A percentile compares a stretch with the other conserved stretches of the same genome.
Conservation (phyloP, 2,888 invertebrate genomes). For the Hyposoter dolosus region DNA sequence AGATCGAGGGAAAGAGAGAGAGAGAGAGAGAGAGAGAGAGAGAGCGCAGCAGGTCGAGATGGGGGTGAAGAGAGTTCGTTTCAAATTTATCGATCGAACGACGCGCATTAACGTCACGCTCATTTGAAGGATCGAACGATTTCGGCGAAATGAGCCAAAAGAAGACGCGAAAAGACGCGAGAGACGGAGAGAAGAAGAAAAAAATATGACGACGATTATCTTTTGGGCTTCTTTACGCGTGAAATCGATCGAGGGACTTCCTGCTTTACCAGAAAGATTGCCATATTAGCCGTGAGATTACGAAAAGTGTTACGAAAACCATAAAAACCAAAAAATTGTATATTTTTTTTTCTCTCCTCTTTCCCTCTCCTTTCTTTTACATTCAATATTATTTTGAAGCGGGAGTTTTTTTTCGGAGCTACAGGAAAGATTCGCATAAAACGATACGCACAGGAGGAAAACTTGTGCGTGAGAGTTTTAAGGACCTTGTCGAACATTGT, state of each 20-base stretch:
- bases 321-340: constrained; percentile 8
- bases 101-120: constrained; percentile 65
- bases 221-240: constrained; percentile 55
- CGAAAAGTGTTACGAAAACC: constrained; percentile 3
- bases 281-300: constrained; percentile 22
- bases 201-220: constrained; percentile 42
- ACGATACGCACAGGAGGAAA: background rate
- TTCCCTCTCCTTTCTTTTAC: background rate
- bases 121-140: constrained; percentile 64
- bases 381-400: background rate
- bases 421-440: background rate
- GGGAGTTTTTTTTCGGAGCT: background rate
- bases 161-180: background rate
- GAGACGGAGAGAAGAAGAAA: constrained; percentile 13
- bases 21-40: background rate
- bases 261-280: constrained; percentile 49
- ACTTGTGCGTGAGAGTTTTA: constrained; percentile 33
- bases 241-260: constrained; percentile 61
- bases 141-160: constrained; percentile 56
- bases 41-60: background rate
- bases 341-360: background rate
- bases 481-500: constrained; percentile 63
- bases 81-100: constrained; percentile 58
- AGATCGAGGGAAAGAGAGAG: background rate
- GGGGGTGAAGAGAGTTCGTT: constrained; percentile 7